A percentile compares a stretch with the other conserved stretches of the same genome.
Conservation (phyloP, 2,888 invertebrate species). For the Zaprionus bogoriensis region DNA sequence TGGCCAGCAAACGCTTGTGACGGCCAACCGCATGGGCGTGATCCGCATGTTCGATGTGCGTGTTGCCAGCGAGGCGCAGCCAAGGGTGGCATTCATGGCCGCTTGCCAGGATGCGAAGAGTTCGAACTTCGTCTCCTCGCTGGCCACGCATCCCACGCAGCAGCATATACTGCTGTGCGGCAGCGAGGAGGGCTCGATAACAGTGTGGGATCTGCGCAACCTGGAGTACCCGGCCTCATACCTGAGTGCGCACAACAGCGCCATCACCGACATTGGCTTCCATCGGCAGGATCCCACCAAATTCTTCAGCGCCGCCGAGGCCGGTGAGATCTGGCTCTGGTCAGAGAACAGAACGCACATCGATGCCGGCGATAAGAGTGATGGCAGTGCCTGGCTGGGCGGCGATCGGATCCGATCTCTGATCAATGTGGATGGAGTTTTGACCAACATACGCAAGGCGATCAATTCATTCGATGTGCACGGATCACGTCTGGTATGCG, state of each 20-base stretch:
- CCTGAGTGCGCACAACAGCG: conserved; percentile 89
- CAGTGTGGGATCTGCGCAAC: conserved; percentile 95
- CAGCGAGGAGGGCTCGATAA: conserved; percentile 92
- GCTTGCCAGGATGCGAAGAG: conserved; percentile 87
- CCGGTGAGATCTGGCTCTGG: conserved; percentile 96
- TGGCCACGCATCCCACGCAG: conserved; percentile 93
- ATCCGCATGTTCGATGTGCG: conserved; percentile 95
- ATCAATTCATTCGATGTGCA: conserved; percentile 92
- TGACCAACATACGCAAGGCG: conserved; percentile 89
- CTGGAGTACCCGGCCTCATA: conserved; percentile 92
- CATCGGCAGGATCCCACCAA: conserved; percentile 93
- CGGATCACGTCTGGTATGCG: conserved; percentile 89
- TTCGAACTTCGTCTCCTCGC: conserved; percentile 87
- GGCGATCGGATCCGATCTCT: conserved; percentile 87
- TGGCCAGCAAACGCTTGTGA: conserved; percentile 87
- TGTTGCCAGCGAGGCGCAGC: conserved; percentile 85
- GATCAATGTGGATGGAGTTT: conserved; percentile 85
- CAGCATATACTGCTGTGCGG: conserved; percentile 93
- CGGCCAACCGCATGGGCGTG: conserved; percentile 93
- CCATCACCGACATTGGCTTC: conserved; percentile 93
- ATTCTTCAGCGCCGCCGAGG: conserved; percentile 90
- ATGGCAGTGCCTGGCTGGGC: conserved; percentile 86
- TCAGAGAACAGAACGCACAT: conserved; percentile 86
- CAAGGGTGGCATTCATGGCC: conserved; percentile 86
- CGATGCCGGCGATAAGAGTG: conserved; percentile 56